Evolutionary conservation across 2,888 invertebrate genomes (phyloP).

Genomic region (Nemurella pictetii): DNA sequence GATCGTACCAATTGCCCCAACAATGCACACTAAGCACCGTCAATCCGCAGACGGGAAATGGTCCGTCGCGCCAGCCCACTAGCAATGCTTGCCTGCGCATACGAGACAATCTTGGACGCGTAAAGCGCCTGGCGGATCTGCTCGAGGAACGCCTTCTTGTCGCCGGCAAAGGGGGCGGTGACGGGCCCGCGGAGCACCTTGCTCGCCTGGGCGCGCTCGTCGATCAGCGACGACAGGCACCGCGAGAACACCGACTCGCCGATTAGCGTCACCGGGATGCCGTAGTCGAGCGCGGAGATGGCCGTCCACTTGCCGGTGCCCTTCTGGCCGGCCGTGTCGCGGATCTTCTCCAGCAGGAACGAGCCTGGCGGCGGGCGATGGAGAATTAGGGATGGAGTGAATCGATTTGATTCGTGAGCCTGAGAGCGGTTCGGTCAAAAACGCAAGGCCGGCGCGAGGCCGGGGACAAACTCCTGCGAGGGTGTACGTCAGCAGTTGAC

Average conservation of each 20-base stretch:
- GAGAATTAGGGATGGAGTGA: too few relatives aligned
- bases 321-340: constrained; percentile 96
- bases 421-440: too few relatives aligned
- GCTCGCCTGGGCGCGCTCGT: constrained; percentile 84
- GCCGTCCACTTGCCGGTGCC: constrained; percentile 99
- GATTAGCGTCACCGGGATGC: constrained; percentile 96
- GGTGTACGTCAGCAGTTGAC: too few relatives aligned
- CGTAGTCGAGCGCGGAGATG: constrained; percentile 92
- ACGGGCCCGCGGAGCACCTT: constrained; percentile 70
- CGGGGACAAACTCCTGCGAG: too few relatives aligned
- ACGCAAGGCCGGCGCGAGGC: too few relatives aligned
- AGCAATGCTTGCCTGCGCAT: constrained; percentile 64
- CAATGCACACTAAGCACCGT: too few relatives aligned
- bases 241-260: constrained; percentile 98
- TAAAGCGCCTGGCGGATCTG: constrained; percentile 89
- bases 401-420: too few relatives aligned
- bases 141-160: constrained; percentile 79
- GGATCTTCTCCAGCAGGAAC: constrained; percentile 85
- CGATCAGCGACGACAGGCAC: constrained; percentile 89
- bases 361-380: constrained; percentile 60
- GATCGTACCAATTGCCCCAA: too few relatives aligned
- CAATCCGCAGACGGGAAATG: too few relatives aligned
- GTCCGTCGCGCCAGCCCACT: too few relatives aligned
- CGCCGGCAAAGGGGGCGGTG: constrained; percentile 63
- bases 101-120: constrained; percentile 97